A percentile compares a stretch with the other conserved stretches of the same genome.
These are phyloP conservation scores for Lasioglossum albipes DNA, from an alignment of 1,140 invertebrate species.

Conservation along the genomic window DNA sequence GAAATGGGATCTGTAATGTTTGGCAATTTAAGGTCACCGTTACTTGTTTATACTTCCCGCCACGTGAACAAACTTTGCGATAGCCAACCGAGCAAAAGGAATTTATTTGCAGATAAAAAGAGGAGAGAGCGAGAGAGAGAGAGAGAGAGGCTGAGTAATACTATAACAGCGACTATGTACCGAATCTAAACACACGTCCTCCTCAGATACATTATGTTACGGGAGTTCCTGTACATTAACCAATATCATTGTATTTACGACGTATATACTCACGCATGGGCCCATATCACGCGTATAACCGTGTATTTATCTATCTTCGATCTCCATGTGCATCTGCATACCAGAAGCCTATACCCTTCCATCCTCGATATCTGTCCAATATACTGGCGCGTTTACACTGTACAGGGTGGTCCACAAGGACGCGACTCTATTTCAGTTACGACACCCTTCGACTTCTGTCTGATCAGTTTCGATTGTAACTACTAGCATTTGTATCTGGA, in stretches of 20 bases:
- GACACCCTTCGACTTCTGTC: background rate
- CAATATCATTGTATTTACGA: background rate
- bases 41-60: too few relatives aligned
- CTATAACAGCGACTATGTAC: background rate
- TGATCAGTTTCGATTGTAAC: too few relatives aligned
- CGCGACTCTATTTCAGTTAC: background rate
- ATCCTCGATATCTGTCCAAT: background rate
- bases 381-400: background rate
- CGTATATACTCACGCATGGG: background rate
- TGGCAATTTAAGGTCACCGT: too few relatives aligned
- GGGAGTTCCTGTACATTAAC: background rate
- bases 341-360: background rate
- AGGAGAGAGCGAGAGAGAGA: background rate
- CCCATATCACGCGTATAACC: background rate
- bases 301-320: slow-evolving; percentile 33
- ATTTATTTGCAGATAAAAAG: background rate
- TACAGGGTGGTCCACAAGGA: background rate
- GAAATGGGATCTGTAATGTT: background rate
- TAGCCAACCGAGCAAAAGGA: background rate
- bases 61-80: too few relatives aligned
- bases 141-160: background rate
- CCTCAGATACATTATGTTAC: background rate
- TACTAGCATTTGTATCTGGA: too few relatives aligned
- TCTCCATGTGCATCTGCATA: slow-evolving; percentile 19
- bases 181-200: background rate